Evolutionary conservation across 2,888 invertebrate species (phyloP).

Genomic region (Aromia moschata): DNA sequence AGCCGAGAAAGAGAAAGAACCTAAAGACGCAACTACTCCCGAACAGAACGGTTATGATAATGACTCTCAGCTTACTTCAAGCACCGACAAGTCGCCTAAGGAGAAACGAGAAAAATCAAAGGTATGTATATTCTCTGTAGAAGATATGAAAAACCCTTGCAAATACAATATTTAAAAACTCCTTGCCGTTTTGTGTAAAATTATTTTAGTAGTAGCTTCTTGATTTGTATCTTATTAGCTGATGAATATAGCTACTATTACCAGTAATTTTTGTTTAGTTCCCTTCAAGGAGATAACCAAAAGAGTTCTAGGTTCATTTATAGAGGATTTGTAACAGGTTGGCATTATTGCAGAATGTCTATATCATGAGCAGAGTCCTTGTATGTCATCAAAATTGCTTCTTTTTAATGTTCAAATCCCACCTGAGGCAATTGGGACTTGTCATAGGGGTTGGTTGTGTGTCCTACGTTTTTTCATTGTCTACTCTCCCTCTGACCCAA

Average conservation of each 20-base stretch:
- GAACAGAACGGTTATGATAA: conserved; percentile 60
- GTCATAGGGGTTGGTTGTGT: no score
- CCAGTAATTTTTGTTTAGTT: conserved; percentile 35
- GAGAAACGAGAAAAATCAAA: conserved; percentile 65
- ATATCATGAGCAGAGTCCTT: no score
- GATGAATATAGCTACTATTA: conserved; percentile 12
- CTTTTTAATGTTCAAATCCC: no score
- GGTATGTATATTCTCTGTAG: conserved; percentile 56
- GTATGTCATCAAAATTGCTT: no score
- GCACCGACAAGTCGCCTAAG: conserved; percentile 59
- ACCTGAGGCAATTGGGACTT: no score
- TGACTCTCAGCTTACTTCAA: conserved; percentile 56
- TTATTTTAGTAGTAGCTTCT: conserved; percentile 20
- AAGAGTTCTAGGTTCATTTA: neutral
- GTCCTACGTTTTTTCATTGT: no score
- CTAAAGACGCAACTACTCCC: conserved; percentile 58
- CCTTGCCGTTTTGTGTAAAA: conserved; percentile 16
- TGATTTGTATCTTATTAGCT: conserved; percentile 13
- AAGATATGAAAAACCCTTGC: no score
- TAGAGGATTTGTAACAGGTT: no score
- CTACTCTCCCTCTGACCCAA: no score
- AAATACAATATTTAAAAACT: no score
- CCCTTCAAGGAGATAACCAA: neutral
- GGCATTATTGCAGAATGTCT: no score
- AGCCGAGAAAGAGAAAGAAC: conserved; percentile 69